A percentile compares a stretch with the other conserved stretches of the same genome.
Conservation (phyloP, 2,888 invertebrate species). For the Schizotus pectinicornis region DNA sequence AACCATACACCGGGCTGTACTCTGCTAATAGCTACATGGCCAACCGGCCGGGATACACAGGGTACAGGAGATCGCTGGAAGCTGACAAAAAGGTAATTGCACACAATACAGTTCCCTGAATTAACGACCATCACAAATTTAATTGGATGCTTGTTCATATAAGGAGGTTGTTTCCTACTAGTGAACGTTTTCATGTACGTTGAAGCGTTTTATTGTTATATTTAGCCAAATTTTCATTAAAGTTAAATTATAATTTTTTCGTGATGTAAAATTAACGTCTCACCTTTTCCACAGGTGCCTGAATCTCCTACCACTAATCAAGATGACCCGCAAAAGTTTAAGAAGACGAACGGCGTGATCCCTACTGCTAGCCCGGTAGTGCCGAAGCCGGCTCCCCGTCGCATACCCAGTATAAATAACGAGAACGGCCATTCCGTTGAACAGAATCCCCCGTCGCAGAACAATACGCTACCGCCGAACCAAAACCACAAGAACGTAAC, state of each 20-base stretch:
- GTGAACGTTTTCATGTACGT: too few species aligned
- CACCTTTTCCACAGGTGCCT: slow-evolving; percentile 26
- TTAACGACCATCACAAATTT: not conserved
- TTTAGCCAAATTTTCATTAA: not conserved
- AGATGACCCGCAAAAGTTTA: slow-evolving; percentile 18
- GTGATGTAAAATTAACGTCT: not conserved
- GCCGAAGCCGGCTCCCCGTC: slow-evolving; percentile 53
- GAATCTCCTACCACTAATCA: slow-evolving; percentile 11
- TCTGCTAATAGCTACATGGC: slow-evolving; percentile 76
- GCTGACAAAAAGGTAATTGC: slow-evolving; percentile 58
- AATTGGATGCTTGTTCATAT: too few species aligned
- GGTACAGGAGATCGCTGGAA: slow-evolving; percentile 66
- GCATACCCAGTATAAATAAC: slow-evolving; percentile 53
- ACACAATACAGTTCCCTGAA: not conserved
- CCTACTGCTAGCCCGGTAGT: slow-evolving; percentile 48
- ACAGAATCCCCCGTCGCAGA: slow-evolving; percentile 2
- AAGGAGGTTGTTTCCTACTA: too few species aligned
- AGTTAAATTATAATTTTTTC: too few species aligned
- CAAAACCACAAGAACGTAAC: slow-evolving; percentile 58
- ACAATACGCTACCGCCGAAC: slow-evolving; percentile 32
- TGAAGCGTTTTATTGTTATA: too few species aligned
- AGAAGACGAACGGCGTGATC: slow-evolving; percentile 53
- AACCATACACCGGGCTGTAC: slow-evolving; percentile 67
- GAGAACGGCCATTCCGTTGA: slow-evolving; percentile 7
- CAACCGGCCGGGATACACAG: slow-evolving; percentile 68